These are phyloP conservation scores for Hozukius guyotensis DNA, from an alignment of 2,797 vertebrate genomes.

Conservation along the genomic window DNA sequence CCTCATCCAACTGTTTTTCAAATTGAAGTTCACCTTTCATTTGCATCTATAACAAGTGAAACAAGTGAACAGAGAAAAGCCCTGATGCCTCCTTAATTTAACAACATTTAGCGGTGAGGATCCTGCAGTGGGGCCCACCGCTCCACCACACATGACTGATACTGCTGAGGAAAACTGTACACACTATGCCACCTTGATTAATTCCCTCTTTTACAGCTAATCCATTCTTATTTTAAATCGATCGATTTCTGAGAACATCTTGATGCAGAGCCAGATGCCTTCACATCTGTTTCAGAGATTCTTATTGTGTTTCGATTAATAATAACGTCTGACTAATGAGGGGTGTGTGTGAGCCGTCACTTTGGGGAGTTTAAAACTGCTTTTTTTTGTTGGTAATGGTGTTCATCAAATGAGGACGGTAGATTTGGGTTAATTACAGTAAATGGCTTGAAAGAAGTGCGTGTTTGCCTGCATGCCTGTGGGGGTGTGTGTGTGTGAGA, in stretches of 20 bases:
- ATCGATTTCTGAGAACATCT: conserved; percentile 30
- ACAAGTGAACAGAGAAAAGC: not conserved
- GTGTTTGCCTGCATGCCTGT: not conserved
- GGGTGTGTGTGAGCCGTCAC: not conserved
- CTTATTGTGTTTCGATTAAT: conserved; percentile 23
- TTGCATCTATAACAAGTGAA: not conserved
- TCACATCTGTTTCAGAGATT: conserved; percentile 32
- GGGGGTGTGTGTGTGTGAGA: not conserved
- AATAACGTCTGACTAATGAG: conserved; percentile 22
- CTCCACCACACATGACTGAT: conserved; percentile 11
- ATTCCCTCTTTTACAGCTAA: conserved; percentile 36
- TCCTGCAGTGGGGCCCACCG: not conserved
- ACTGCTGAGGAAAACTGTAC: conserved; percentile 1
- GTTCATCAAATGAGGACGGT: conserved; percentile 10
- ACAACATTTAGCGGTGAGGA: not conserved
- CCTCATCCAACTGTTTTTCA: not conserved
- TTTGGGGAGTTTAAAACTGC: conserved; percentile 22
- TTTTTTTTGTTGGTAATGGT: conserved; percentile 12
- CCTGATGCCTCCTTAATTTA: not conserved
- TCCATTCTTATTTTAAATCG: conserved; percentile 50
- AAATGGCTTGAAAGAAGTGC: conserved; percentile 15
- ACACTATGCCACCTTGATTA: conserved; percentile 31
- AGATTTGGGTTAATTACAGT: conserved; percentile 11
- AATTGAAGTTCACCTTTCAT: not conserved
- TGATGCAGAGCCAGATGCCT: conserved; percentile 24